A percentile compares a stretch with the other conserved stretches of the same genome.
Evolutionary conservation across 1,140 invertebrate genomes (phyloP).

Genomic region (Chionoecetes opilio): DNA sequence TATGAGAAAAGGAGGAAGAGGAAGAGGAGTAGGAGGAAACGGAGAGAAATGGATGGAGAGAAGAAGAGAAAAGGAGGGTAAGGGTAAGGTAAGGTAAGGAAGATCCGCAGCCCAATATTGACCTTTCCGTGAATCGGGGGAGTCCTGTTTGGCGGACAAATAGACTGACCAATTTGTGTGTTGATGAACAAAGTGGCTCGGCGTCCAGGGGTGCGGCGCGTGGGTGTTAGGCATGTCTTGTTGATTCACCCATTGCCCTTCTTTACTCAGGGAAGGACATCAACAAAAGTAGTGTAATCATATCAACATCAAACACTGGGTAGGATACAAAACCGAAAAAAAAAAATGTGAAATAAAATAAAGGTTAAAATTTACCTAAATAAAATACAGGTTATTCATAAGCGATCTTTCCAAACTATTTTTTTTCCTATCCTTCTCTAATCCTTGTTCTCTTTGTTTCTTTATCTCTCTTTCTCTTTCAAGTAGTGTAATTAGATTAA

Average conservation of each 20-base stretch:
- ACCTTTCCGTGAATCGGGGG: slow-evolving; percentile 42
- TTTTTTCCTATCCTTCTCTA: too few relatives aligned
- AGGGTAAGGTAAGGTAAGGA: not conserved
- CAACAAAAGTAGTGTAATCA: not conserved
- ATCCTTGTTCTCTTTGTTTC: too few relatives aligned
- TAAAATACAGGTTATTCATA: too few relatives aligned
- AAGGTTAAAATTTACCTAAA: too few relatives aligned
- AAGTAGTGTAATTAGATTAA: too few relatives aligned
- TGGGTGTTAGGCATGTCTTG: not conserved
- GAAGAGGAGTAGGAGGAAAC: not conserved
- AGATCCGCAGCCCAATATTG: slow-evolving; percentile 35
- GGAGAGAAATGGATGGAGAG: not conserved
- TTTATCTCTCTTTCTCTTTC: too few relatives aligned
- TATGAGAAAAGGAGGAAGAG: not conserved
- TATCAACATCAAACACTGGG: not conserved
- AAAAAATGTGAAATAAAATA: too few relatives aligned
- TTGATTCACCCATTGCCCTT: not conserved
- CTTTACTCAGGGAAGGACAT: not conserved
- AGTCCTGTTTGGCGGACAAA: slow-evolving; percentile 45
- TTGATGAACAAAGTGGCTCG: slow-evolving; percentile 39
- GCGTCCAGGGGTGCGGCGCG: not conserved
- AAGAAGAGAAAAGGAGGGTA: not conserved
- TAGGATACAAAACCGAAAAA: not conserved
- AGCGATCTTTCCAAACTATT: too few relatives aligned
- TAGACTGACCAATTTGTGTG: slow-evolving; percentile 48